These are phyloP conservation scores for Protonibea diacanthus DNA, from an alignment of 2,797 vertebrate genomes.

Conservation along the genomic window DNA sequence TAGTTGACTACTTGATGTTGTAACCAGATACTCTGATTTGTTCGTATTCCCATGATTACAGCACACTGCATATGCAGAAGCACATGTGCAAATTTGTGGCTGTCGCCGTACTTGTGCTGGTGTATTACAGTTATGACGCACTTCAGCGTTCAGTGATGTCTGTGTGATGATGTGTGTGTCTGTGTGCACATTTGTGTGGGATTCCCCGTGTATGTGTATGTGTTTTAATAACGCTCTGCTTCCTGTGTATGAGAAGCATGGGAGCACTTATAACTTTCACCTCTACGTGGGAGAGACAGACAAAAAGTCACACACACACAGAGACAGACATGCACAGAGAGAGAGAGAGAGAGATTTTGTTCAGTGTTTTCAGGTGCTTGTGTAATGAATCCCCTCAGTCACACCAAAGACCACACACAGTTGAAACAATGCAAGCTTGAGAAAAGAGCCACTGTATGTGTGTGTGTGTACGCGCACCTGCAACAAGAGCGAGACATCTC, in stretches of 20 bases:
- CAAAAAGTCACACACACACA: conserved; percentile 19
- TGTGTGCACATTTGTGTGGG: conserved; percentile 21
- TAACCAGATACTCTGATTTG: conserved; percentile 10
- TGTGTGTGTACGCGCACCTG: not conserved
- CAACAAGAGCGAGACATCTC: conserved; percentile 33
- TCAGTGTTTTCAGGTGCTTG: conserved; percentile 43
- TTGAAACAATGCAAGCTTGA: conserved; percentile 43
- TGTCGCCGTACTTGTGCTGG: not conserved
- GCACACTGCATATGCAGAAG: not conserved
- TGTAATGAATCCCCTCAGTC: conserved; percentile 45
- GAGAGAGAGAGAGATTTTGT: conserved; percentile 1
- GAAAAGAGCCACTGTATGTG: conserved; percentile 27
- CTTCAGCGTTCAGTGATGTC: conserved; percentile 2
- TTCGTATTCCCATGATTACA: not conserved
- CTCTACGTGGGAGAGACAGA: conserved; percentile 33
- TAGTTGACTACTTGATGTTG: not conserved
- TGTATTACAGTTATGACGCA: not conserved
- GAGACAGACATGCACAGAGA: not conserved
- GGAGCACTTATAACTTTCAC: conserved; percentile 45
- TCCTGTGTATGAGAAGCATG: conserved; percentile 30
- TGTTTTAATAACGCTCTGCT: conserved; percentile 21
- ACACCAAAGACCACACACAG: conserved; percentile 28
- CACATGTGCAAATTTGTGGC: not conserved
- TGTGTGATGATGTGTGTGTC: not conserved
- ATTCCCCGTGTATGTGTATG: conserved; percentile 4